These are phyloP conservation scores for Acleris cristana DNA, from an alignment of 2,888 invertebrate species.

Conservation along the genomic window DNA sequence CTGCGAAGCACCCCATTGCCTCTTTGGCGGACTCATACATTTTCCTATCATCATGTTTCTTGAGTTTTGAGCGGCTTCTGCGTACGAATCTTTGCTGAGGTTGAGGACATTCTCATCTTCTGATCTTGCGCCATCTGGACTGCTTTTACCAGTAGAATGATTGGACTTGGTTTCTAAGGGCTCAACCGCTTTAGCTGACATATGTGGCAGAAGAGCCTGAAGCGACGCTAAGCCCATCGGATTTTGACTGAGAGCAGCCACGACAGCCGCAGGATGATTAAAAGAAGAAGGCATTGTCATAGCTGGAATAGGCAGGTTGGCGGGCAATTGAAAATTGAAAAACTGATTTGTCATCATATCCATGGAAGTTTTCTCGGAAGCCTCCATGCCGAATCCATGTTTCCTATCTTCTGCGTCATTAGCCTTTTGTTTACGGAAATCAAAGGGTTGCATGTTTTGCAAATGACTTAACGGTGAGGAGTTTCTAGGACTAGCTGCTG, in stretches of 20 bases:
- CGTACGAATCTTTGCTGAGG: slow-evolving; percentile 75
- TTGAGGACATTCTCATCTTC: slow-evolving; percentile 77
- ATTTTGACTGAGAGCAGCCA: slow-evolving; percentile 85
- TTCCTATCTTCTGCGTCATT: slow-evolving; percentile 78
- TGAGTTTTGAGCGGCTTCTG: slow-evolving; percentile 66
- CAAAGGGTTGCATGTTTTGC: slow-evolving; percentile 98
- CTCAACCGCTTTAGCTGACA: slow-evolving; percentile 80
- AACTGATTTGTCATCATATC: slow-evolving; percentile 87
- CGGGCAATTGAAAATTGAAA: slow-evolving; percentile 84
- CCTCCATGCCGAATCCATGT: slow-evolving; percentile 68
- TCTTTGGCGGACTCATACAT: slow-evolving; percentile 89
- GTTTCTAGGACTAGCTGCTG: slow-evolving; percentile 85
- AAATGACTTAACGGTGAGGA: slow-evolving; percentile 93
- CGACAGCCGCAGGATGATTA: slow-evolving; percentile 86
- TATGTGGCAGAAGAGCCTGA: slow-evolving; percentile 85
- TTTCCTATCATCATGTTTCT: slow-evolving; percentile 84
- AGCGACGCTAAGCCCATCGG: slow-evolving; percentile 85
- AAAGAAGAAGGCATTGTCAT: slow-evolving; percentile 80
- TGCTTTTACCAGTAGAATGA: slow-evolving; percentile 56
- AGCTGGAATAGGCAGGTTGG: slow-evolving; percentile 85
- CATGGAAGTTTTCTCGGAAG: slow-evolving; percentile 75
- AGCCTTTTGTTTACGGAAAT: slow-evolving; percentile 88
- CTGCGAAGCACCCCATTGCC: slow-evolving; percentile 90
- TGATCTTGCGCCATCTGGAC: slow-evolving; percentile 59
- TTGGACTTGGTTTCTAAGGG: slow-evolving; percentile 69